Evolutionary conservation across 2,888 invertebrate species (phyloP).

Genomic region (Luperina nickerlii): DNA sequence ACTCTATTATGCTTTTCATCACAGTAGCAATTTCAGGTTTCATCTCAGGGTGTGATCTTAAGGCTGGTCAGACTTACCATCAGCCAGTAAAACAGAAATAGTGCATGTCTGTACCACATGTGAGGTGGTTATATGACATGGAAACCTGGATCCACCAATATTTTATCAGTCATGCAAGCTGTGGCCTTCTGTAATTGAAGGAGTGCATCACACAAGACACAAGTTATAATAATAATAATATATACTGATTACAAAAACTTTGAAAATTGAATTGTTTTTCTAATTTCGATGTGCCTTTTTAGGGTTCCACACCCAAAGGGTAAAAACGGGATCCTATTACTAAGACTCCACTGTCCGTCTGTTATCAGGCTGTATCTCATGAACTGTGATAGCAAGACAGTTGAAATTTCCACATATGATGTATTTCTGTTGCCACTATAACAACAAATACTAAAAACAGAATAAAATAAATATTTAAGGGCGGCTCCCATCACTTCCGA

Average conservation of each 20-base stretch:
- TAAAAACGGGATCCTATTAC: too few species aligned
- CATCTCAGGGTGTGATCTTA: neutral
- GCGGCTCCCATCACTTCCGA: too few species aligned
- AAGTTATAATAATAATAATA: neutral
- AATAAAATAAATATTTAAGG: too few species aligned
- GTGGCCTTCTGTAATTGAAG: neutral
- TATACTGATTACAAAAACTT: neutral
- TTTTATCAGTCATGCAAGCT: neutral
- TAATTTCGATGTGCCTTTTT: neutral
- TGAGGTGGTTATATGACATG: neutral
- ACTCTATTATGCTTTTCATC: neutral
- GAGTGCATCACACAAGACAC: neutral
- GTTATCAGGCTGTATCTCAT: too few species aligned
- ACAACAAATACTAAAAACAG: too few species aligned
- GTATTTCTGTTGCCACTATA: too few species aligned
- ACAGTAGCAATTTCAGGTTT: neutral
- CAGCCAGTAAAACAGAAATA: neutral
- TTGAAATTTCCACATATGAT: too few species aligned
- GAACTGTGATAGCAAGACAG: too few species aligned
- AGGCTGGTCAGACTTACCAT: neutral
- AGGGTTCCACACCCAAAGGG: too few species aligned
- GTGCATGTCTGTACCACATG: neutral
- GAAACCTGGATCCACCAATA: neutral
- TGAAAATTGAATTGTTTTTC: neutral
- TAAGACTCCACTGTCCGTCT: too few species aligned